Percentiles rank a stretch among this genome's conserved stretches.
These are phyloP conservation scores for Sparidentex hasta DNA, from an alignment of 2,797 vertebrate genomes.

Conservation along the genomic window DNA sequence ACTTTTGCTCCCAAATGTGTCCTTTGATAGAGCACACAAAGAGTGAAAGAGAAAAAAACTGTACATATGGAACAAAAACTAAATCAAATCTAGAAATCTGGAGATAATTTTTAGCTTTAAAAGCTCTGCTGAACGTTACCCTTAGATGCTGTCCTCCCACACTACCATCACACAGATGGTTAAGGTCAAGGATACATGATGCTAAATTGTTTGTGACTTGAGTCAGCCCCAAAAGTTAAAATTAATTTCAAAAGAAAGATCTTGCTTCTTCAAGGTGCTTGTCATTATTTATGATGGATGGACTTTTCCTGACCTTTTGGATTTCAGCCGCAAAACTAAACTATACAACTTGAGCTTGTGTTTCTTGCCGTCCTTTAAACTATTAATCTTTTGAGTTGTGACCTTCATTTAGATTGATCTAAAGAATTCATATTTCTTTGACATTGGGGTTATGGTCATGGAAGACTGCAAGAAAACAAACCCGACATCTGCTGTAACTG, in stretches of 20 bases:
- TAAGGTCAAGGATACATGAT: conserved; percentile 7
- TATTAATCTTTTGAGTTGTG: background rate
- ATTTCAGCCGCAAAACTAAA: conserved; percentile 12
- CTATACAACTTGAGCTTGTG: background rate
- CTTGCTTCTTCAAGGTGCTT: conserved; percentile 4
- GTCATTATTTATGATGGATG: conserved; percentile 14
- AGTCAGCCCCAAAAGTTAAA: conserved; percentile 1
- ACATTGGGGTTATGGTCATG: too few relatives aligned
- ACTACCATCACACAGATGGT: conserved; percentile 6
- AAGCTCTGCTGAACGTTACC: conserved; percentile 5
- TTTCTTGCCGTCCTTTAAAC: background rate
- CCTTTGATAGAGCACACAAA: background rate
- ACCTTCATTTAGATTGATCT: background rate
- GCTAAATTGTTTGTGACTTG: background rate
- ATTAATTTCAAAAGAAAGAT: conserved; percentile 13
- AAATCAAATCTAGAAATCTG: conserved; percentile 24
- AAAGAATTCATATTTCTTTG: background rate
- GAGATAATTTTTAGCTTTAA: conserved; percentile 16
- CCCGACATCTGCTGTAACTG: background rate
- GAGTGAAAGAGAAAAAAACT: background rate
- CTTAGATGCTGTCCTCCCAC: background rate
- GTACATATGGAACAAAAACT: background rate
- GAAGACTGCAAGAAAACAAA: background rate
- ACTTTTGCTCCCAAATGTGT: conserved; percentile 3
- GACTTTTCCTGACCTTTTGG: conserved; percentile 10